Base-by-base conservation (phyloP, 2,113 vertebrate genomes). In the Macheiramphus alcinus region DNA sequence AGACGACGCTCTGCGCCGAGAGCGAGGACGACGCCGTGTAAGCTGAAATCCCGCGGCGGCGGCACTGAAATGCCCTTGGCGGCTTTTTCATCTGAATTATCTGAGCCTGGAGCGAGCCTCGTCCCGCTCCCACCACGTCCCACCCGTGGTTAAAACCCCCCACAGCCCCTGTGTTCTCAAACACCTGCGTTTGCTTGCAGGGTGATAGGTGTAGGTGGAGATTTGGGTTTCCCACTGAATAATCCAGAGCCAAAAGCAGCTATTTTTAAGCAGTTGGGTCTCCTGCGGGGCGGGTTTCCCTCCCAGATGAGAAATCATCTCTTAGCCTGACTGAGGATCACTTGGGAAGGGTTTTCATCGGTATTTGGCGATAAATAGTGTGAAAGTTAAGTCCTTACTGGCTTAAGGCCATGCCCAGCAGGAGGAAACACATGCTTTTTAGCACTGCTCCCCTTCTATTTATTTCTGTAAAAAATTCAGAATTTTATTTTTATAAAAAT, bases 11-110 rank as follows among this genome's bases (percentile, higher is more conserved):
- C 78, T 99, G 99, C 1, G 99, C 99, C 0, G 99, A 99, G 98
- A 99, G 99, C 7, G 94, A 98, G 93, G 99, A 99, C 2, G 99
- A 99, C 3, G 99, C 99, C 3, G 38, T 99, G 99, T 99, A 94
- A 98, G 99, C 98, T 7, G 10, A 36, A 63, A 66, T 26, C 38
- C 50, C 7, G 1, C 15, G 0, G 2, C 2, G 0, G 11, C 8
- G 2, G 13, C 61, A 19, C 81, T 4, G 0, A 14, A 26, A 50
- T 1, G 25, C 68, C 74, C 25, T 20, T 5, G 1, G 20, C 0
- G 1, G 14, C 47, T 55, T 52, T 23, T 27, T 9, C 45, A 27
- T 11, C 36, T 5, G 0, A 1, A 8, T 26, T 12, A 48, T 9
- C 72, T 7, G 0, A 27, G 36, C 26, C 47, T 22, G 50, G 47